Conservation (phyloP, 2,797 vertebrate species). For the Characodon lateralis region DNA sequence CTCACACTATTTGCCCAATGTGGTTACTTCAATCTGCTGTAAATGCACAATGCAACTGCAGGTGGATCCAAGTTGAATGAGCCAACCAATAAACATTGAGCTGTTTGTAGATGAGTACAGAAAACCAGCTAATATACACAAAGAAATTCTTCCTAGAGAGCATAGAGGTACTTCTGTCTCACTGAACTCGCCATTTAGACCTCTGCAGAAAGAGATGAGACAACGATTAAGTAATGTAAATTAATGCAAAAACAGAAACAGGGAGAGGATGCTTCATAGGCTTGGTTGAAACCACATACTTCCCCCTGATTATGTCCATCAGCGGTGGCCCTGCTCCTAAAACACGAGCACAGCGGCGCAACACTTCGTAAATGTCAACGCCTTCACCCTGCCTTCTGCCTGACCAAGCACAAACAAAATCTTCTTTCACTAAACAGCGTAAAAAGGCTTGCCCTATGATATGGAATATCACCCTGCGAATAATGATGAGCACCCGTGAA, state of each 20-base stretch:
- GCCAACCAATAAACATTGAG: constrained; percentile 19
- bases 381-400: constrained; percentile 46
- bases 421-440: constrained; percentile 19
- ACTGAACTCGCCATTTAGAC: constrained; percentile 41
- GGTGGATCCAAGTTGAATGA: constrained; percentile 1
- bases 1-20: not conserved
- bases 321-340: constrained; percentile 51
- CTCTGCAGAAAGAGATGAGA: constrained; percentile 44
- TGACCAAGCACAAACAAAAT: constrained; percentile 60
- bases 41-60: not conserved
- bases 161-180: constrained; percentile 55
- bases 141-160: constrained; percentile 31
- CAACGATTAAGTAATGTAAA: constrained; percentile 74
- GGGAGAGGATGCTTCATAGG: constrained; percentile 57
- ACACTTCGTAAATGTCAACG: constrained; percentile 67
- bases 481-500: constrained; percentile 71
- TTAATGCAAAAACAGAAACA: constrained; percentile 69
- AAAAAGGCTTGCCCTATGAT: constrained; percentile 63
- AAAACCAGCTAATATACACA: constrained; percentile 48
- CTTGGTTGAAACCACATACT: constrained; percentile 60
- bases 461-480: constrained; percentile 69
- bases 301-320: constrained; percentile 62
- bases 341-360: constrained; percentile 44
- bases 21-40: not conserved
- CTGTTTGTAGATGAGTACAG: constrained; percentile 16